Evolutionary conservation across 1,140 invertebrate species (phyloP).

Genomic region (Aphelenchoides besseyi): DNA sequence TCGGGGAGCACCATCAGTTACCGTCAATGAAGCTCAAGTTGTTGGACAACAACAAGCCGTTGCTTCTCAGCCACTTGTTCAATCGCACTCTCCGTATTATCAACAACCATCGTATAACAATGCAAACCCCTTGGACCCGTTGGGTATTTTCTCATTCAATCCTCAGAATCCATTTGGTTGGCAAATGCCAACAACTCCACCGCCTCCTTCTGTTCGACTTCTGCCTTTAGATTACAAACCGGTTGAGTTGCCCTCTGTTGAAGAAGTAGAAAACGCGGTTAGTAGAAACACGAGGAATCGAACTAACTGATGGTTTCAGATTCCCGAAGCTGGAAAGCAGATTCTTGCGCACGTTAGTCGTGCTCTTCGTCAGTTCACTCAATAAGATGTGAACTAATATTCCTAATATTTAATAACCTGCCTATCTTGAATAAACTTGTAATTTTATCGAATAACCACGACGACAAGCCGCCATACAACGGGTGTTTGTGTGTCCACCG

Average conservation of each 20-base stretch:
- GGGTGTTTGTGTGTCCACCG: background rate
- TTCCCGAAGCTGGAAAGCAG: slow-evolving; percentile 12
- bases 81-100: slow-evolving; percentile 20
- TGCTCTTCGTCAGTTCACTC: background rate
- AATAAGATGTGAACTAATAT: background rate
- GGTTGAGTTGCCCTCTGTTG: slow-evolving; percentile 19
- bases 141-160: slow-evolving; percentile 22
- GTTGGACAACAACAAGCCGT: background rate
- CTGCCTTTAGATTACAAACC: slow-evolving; percentile 9
- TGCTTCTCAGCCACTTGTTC: background rate
- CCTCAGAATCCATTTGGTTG: slow-evolving; percentile 14
- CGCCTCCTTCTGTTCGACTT: slow-evolving; percentile 1
- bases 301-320: slow-evolving; percentile 7
- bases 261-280: slow-evolving; percentile 31
- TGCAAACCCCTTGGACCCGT: slow-evolving; percentile 21
- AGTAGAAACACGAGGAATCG: too few species aligned
- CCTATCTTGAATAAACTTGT: too few species aligned
- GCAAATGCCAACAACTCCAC: background rate
- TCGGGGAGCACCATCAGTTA: background rate
- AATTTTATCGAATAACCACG: too few species aligned
- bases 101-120: slow-evolving; percentile 1
- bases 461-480: background rate
- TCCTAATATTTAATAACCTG: background rate
- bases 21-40: background rate
- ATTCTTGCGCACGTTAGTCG: background rate